Evolutionary conservation across 2,797 vertebrate genomes (phyloP).

Genomic region (Intellagama lesueurii): DNA sequence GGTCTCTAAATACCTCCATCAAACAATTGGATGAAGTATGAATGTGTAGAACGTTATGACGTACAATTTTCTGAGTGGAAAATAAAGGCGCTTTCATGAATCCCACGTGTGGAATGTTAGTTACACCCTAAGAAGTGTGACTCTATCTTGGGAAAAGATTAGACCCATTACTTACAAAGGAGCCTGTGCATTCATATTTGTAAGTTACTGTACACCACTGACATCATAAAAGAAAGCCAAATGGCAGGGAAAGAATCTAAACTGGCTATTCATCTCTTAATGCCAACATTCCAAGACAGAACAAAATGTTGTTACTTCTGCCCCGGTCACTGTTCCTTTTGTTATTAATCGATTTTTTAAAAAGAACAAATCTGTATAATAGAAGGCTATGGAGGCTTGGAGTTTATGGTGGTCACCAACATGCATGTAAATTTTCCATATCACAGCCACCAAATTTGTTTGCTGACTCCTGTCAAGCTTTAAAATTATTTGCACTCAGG

Average conservation of each 20-base stretch:
- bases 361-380: constrained; percentile 13
- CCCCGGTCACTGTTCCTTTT: background rate
- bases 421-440: constrained; percentile 30
- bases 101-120: constrained; percentile 60
- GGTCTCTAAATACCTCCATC: constrained; percentile 69
- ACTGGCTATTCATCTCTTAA: constrained; percentile 18
- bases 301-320: constrained; percentile 11
- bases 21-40: constrained; percentile 65
- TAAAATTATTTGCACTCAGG: constrained; percentile 33
- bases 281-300: background rate
- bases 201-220: constrained; percentile 8
- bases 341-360: background rate
- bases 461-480: constrained; percentile 47
- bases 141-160: constrained; percentile 43
- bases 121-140: constrained; percentile 65
- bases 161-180: constrained; percentile 58
- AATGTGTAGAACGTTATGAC: constrained; percentile 59
- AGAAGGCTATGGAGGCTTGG: background rate
- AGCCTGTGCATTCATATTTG: constrained; percentile 55
- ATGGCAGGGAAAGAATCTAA: constrained; percentile 7
- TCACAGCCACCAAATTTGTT: constrained; percentile 24
- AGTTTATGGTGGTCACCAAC: constrained; percentile 23
- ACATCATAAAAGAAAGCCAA: constrained; percentile 8
- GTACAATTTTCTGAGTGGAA: constrained; percentile 57
- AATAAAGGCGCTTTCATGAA: constrained; percentile 74